These are phyloP conservation scores for Clusia tigrina DNA, from an alignment of 2,888 invertebrate genomes.

Conservation along the genomic window DNA sequence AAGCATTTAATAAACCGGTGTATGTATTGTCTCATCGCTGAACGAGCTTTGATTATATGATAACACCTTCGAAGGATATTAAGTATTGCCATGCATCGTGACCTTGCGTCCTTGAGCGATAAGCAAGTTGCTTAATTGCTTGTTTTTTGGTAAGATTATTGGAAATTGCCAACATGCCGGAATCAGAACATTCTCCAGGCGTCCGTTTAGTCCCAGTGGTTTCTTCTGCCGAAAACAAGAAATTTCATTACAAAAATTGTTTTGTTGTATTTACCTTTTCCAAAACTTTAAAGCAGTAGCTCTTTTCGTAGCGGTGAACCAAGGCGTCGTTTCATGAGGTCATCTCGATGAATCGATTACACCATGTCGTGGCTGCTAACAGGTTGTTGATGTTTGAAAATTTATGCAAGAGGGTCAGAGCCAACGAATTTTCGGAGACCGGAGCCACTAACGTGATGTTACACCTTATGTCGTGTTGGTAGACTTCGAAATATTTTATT, in stretches of 20 bases:
- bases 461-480: not conserved
- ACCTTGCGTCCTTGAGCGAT: slow-evolving; percentile 3
- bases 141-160: slow-evolving; percentile 11
- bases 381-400: not conserved
- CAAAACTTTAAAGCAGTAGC: not conserved
- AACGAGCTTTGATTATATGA: slow-evolving; percentile 12
- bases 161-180: slow-evolving; percentile 7
- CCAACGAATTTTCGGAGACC: not conserved
- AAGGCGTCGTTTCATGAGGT: slow-evolving; percentile 1
- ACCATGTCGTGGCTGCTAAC: not conserved
- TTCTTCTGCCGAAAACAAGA: not conserved
- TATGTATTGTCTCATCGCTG: slow-evolving; percentile 19
- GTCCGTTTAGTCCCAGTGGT: not conserved
- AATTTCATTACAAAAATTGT: not conserved
- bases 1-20: slow-evolving; percentile 13
- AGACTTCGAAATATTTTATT: not conserved
- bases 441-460: not conserved
- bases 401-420: not conserved
- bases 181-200: not conserved
- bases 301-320: slow-evolving; percentile 12
- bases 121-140: not conserved
- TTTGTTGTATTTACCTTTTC: slow-evolving; percentile 7
- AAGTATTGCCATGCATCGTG: slow-evolving; percentile 23
- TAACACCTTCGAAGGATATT: slow-evolving; percentile 22
- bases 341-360: not conserved